Percentiles rank a stretch among this genome's conserved stretches.
Evolutionary conservation across 2,888 invertebrate species (phyloP).

Genomic region (Junonia oenone): DNA sequence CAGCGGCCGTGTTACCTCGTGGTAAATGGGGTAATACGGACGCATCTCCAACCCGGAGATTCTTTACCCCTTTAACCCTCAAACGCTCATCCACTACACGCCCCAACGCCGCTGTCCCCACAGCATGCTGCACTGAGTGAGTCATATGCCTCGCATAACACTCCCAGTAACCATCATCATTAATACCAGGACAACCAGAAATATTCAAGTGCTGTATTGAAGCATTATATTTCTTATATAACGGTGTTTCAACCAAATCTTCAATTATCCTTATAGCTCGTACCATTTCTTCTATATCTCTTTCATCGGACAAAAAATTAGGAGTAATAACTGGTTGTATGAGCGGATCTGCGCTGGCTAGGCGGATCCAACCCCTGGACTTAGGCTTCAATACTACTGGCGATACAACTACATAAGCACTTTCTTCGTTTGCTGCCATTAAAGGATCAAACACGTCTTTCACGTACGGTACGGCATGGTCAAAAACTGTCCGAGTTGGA

Average conservation of each 20-base stretch:
- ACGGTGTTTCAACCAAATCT: constrained; percentile 35
- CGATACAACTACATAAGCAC: constrained; percentile 38
- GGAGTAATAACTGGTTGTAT: constrained; percentile 43
- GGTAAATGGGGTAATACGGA: constrained; percentile 42
- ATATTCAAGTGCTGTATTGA: constrained; percentile 37
- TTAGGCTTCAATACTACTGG: constrained; percentile 44
- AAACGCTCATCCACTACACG: too few relatives aligned
- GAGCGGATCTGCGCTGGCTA: constrained; percentile 41
- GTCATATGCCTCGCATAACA: constrained; percentile 56
- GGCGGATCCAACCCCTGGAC: constrained; percentile 46
- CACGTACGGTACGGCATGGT: constrained; percentile 31
- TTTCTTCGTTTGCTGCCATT: constrained; percentile 33
- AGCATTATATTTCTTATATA: constrained; percentile 36
- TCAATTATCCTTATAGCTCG: constrained; percentile 41
- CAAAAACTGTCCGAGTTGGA: constrained; percentile 27
- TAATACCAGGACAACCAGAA: constrained; percentile 39
- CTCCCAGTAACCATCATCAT: constrained; percentile 42
- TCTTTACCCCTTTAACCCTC: constrained; percentile 42
- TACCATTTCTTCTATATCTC: constrained; percentile 44
- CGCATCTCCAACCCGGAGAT: constrained; percentile 49
- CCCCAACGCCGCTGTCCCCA: constrained; percentile 48
- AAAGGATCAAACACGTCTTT: constrained; percentile 39
- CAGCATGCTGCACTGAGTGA: constrained; percentile 43
- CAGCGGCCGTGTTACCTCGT: constrained; percentile 50
- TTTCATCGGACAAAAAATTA: constrained; percentile 44